Base-by-base conservation (phyloP, 2,113 vertebrate species). In the Microtus montanus region DNA sequence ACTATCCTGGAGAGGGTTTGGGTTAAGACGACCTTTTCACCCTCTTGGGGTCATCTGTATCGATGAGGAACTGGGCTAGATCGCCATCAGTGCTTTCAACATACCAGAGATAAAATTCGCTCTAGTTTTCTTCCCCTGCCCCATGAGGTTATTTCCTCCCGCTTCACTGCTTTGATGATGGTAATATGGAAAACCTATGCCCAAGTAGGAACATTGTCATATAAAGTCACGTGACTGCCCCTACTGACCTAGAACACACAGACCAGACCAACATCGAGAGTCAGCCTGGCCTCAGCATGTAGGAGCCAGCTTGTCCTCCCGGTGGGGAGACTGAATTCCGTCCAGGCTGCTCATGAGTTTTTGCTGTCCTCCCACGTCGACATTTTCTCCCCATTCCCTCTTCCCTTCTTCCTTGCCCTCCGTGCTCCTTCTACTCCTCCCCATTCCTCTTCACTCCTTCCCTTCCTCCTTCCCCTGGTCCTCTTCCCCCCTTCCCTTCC, bases 381-480 rank as follows among this genome's bases (percentile, higher is more conserved):
- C 6, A 6, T 5, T 2, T 54, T 54, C 11, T 33, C 7, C 89
- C 20, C 22, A 10, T 15, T 26, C 24, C 33, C 26, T 0, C 2
- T 9, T 5, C 5, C 44, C 17, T 19, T 38, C 7, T 20, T 58
- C 58, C 58, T 19, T 58, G 58, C 58, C 58, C 19, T 58, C 58
- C 19, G 19, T 58, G 58, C 58, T 19, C 47, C 1, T 70, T 35
- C 17, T 26, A 4, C 11, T 28, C n/a, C 7, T 80, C 41, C 38
- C 7, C 26, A 33, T 35, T 2, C 2, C 1, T 4, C 5, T 15
- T 9, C 17, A 26, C 35, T 22, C 7, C 54, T 26, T 7, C 10
- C 3, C 11, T 8, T 35, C 49, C 63, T 41, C 38, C 14, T 13
- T 1, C 2, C 1, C 1, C 2, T 24, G 8, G 15, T n/a, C 49